A percentile compares a stretch with the other conserved stretches of the same genome.
Conservation (phyloP, 2,888 invertebrate species). For the Fragum fragum region DNA sequence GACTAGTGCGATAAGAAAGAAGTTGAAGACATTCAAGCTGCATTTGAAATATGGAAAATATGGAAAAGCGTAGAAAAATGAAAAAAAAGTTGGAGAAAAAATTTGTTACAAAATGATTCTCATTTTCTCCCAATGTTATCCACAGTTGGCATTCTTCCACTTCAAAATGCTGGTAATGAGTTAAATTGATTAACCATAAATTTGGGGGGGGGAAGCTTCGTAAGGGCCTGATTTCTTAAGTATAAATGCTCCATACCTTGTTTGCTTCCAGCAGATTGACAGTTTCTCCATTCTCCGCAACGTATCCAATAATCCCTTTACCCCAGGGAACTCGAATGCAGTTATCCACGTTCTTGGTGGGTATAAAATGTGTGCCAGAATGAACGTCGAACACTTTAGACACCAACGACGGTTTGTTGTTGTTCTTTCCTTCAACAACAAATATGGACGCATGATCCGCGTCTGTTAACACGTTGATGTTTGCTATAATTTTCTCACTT, state of each 20-base stretch:
- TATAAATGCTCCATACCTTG: conserved; percentile 87
- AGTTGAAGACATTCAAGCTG: too few relatives aligned
- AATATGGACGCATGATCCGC: conserved; percentile 88
- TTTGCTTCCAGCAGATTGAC: conserved; percentile 88
- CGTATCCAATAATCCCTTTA: conserved; percentile 88
- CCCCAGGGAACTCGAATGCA: conserved; percentile 88
- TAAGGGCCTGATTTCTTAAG: too few relatives aligned
- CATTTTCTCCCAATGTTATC: background rate
- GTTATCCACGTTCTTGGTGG: conserved; percentile 83
- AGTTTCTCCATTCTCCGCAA: conserved; percentile 88
- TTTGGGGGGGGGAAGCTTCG: too few relatives aligned
- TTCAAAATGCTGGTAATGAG: too few relatives aligned
- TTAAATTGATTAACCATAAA: too few relatives aligned
- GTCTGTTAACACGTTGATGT: conserved; percentile 87
- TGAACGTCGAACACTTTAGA: conserved; percentile 88
- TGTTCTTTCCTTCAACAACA: conserved; percentile 87
- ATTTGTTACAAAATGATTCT: background rate
- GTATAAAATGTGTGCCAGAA: conserved; percentile 87
- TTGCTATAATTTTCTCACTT: conserved; percentile 88
- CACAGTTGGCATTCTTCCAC: too few relatives aligned
- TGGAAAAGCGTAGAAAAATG: too few relatives aligned
- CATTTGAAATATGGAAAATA: too few relatives aligned
- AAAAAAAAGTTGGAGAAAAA: too few relatives aligned
- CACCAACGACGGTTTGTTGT: conserved; percentile 87
- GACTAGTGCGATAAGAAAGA: too few relatives aligned